Evolutionary conservation across 1,140 invertebrate genomes (phyloP), one percentile per base, ranked within the genome.

Genomic region (Uloborus diversus): DNA sequence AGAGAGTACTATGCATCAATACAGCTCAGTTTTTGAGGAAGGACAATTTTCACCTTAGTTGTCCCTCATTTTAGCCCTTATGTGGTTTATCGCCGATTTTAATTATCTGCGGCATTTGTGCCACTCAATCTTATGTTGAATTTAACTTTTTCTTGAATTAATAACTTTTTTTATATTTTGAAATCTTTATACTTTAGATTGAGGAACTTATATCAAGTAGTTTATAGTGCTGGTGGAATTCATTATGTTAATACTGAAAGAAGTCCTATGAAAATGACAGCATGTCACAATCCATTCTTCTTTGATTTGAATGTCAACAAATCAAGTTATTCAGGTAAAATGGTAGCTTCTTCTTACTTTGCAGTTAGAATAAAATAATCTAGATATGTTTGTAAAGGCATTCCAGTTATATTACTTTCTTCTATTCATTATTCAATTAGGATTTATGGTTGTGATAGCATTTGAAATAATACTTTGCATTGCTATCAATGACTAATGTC

Each of bases 201-300:
- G 37, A 42, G 9, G 37, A 42, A 13, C 37, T 42, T 42, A 42
- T 42, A 42, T 42, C 9, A 17, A 17, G 17, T 42, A 42, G 17
- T 42, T 13, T 9, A 13, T 13, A 42, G 9, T 42, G 25, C 1
- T 30, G 28, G 37, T 42, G 47, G 64, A 4, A 32, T 68, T 49
- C 64, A 68, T 49, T 68, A 68, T 51, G 64, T 68, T 27, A 17
- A 25, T 20, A 30, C 42, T 14, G 25, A 49, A 49, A 49, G 27
- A 51, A 7, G 13, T 30, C 17, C 14, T 11, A 11, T 68, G 4
- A 28, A n/a, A 30, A 68, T 68, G 64, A 20, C 27, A 11, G 13
- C 14, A 25, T 30, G 28, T 49, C 64, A 51, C 27, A 68, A 68
- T 68, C 64, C 64, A n/a, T 68, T 68, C 37, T n/a, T 25, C 20